Evolutionary conservation across 2,888 invertebrate genomes (phyloP).

Genomic region (Coelogynopora nodosa): DNA sequence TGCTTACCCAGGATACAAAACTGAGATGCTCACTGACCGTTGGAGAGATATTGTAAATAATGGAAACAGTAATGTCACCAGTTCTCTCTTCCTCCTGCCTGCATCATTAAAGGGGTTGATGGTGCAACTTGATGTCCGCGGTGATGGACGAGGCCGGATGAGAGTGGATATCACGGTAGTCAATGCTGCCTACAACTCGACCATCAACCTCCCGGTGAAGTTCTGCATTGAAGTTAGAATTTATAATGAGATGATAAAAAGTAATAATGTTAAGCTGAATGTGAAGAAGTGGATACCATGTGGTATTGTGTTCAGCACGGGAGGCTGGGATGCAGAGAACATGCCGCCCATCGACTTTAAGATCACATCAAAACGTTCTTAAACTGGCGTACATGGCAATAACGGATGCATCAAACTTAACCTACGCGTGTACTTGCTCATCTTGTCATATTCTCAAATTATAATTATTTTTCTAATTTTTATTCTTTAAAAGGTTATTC

Average conservation of each 20-base stretch:
- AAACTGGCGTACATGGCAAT: too few relatives aligned
- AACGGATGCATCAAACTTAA: too few relatives aligned
- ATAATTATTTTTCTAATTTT: too few relatives aligned
- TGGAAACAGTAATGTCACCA: not conserved
- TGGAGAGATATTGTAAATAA: not conserved
- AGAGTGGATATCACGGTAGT: not conserved
- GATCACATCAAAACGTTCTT: too few relatives aligned
- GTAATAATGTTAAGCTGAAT: not conserved
- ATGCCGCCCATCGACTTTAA: not conserved
- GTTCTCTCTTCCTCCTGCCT: not conserved
- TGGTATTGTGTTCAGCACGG: not conserved
- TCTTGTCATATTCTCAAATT: too few relatives aligned
- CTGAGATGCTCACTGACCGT: not conserved
- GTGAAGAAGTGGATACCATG: not conserved
- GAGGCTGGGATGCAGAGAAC: not conserved
- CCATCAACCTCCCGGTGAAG: not conserved
- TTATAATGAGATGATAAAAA: not conserved
- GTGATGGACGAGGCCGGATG: not conserved
- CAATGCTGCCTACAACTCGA: not conserved
- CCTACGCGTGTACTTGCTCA: too few relatives aligned
- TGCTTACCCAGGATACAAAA: not conserved
- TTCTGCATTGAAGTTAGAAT: not conserved
- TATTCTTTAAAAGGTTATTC: too few relatives aligned
- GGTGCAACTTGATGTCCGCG: not conserved
- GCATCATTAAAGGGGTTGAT: not conserved